Base-by-base conservation (phyloP, 2,113 vertebrate genomes). In the Oophaga pumilio region DNA sequence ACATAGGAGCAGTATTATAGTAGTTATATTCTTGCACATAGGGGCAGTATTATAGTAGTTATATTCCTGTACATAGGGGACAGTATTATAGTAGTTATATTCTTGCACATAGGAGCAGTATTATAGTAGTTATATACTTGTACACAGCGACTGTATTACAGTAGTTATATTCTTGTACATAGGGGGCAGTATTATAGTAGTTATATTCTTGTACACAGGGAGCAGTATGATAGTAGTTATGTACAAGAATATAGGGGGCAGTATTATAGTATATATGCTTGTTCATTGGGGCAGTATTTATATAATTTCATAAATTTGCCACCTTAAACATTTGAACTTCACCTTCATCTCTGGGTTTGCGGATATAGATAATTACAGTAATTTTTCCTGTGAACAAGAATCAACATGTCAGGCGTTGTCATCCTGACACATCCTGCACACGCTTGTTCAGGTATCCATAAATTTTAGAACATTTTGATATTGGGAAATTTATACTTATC, bases 241-340 rank as follows among this genome's bases (percentile, higher is more conserved):
- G n/a, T 66, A 24, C 66, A 5, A 15, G 68, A 15, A 28, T 4
- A 69, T 28, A 28, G 14, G 68, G 12, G 24, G 68, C 26, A 28
- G n/a, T 68, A 68, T 68, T 68, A 68, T 68, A 68, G 66, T 68
- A 68, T n/a, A 26, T 68, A 68, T 68, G n/a, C n/a, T n/a, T 22
- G n/a, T n/a, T n/a, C n/a, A n/a, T n/a, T n/a, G 62, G 10, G 10
- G n/a, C 20, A 22, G 60, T 62, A 62, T 2, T 22, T 62, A 62
- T 22, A 62, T 18, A 22, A 9, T 14, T 56, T 62, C 22, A 62
- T 62, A 5, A 43, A 43, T 43, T 43, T 43, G 33, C 3, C 33
- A 43, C 33, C 33, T 43, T 4, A 43, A 43, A 43, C 33, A 3
- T 43, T 43, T 43, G 33, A 43, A 43, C 33, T 43, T 43, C 33